Conservation (phyloP, 2,888 invertebrate genomes). For the Camptogramma bilineatum region DNA sequence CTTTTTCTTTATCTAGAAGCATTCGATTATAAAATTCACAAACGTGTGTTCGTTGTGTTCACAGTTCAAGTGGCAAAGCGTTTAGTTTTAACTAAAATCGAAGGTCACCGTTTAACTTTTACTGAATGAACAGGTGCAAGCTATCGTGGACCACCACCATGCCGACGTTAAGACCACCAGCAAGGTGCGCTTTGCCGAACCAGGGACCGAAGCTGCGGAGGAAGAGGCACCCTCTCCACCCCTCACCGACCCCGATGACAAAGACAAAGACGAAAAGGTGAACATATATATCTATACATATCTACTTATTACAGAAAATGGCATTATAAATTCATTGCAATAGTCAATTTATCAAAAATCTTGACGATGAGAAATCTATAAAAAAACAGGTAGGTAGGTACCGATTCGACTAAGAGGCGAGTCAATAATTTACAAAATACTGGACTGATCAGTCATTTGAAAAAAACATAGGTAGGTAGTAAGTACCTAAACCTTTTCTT, state of each 20-base stretch:
- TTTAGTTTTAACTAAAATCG: not conserved
- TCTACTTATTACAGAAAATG: constrained; percentile 30
- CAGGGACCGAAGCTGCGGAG: constrained; percentile 73
- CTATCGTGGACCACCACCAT: constrained; percentile 96
- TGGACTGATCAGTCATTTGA: no score
- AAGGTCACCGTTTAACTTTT: not conserved
- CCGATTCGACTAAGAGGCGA: no score
- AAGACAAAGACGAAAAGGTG: constrained; percentile 83
- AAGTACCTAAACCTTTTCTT: not conserved
- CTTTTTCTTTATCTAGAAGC: no score
- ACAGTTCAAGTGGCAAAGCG: not conserved
- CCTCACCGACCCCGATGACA: constrained; percentile 75
- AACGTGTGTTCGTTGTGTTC: not conserved
- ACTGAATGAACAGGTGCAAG: constrained; percentile 90
- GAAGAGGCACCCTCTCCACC: constrained; percentile 81
- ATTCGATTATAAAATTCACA: no score
- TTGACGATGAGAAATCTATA: no score
- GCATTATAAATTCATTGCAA: not conserved
- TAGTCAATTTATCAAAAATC: not conserved
- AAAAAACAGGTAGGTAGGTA: no score
- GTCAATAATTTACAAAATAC: no score
- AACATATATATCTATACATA: no score
- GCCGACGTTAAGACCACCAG: constrained; percentile 91
- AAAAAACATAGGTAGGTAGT: no score
- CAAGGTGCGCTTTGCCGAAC: constrained; percentile 95